These are phyloP conservation scores for Nomia melanderi DNA, from an alignment of 1,140 invertebrate species.

Conservation along the genomic window DNA sequence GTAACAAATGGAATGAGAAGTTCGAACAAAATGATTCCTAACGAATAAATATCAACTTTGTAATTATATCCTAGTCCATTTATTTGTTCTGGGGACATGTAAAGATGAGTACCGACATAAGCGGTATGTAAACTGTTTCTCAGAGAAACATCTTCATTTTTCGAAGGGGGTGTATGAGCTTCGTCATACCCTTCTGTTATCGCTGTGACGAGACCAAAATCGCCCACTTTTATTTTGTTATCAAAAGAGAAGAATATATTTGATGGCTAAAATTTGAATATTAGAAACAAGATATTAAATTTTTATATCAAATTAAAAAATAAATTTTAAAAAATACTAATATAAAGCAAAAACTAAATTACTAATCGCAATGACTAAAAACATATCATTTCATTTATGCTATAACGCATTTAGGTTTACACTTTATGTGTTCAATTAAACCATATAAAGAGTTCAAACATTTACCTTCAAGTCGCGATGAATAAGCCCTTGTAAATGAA, in stretches of 20 bases:
- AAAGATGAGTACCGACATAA: constrained; percentile 93
- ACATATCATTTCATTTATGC: too few species aligned
- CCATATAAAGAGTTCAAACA: not conserved
- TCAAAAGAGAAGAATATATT: constrained; percentile 97
- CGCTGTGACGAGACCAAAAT: constrained; percentile 97
- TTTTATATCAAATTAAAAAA: not conserved
- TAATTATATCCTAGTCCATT: constrained; percentile 90
- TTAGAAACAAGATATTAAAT: constrained; percentile 14
- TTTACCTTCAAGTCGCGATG: constrained; percentile 95
- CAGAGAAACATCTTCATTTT: constrained; percentile 52
- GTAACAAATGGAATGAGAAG: constrained; percentile 93
- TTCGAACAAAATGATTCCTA: constrained; percentile 97
- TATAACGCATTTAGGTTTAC: too few species aligned
- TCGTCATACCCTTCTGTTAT: constrained; percentile 85
- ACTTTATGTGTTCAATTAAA: not conserved
- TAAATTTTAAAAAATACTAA: too few species aligned
- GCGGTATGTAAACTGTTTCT: constrained; percentile 83
- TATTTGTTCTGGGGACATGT: constrained; percentile 98
- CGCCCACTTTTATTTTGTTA: constrained; percentile 95
- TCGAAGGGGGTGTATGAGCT: constrained; percentile 65
- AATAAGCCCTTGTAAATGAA: constrained; percentile 94
- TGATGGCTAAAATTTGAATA: constrained; percentile 86
- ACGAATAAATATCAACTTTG: constrained; percentile 98
- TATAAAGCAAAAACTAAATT: too few species aligned
- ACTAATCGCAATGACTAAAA: too few species aligned